Percentiles rank a stretch among this genome's conserved stretches.
Evolutionary conservation across 2,888 invertebrate species (phyloP).

Genomic region (Agrochola macilenta): DNA sequence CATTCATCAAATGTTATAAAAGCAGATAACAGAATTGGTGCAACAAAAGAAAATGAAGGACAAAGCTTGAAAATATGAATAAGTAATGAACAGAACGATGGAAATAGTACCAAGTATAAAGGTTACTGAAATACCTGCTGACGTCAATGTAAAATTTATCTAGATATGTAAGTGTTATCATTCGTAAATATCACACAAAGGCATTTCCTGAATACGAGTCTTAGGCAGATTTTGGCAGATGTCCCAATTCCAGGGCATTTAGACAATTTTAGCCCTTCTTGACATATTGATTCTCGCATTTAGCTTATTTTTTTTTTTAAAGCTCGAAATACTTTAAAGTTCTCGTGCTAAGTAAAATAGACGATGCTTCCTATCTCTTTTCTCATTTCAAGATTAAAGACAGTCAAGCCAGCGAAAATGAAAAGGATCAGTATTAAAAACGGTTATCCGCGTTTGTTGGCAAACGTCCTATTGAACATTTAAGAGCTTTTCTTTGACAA

Average conservation of each 20-base stretch:
- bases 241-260: conserved; percentile 27
- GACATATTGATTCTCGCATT: neutral
- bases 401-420: conserved; percentile 19
- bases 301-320: neutral
- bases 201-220: conserved; percentile 47
- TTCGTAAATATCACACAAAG: conserved; percentile 36
- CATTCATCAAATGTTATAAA: conserved; percentile 40
- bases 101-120: conserved; percentile 46
- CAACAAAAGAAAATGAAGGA: conserved; percentile 58
- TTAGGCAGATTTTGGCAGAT: conserved; percentile 44
- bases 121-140: conserved; percentile 43
- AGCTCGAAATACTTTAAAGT: no score
- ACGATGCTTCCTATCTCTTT: neutral
- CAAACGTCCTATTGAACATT: conserved; percentile 40
- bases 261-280: conserved; percentile 17
- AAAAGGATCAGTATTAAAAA: conserved; percentile 33
- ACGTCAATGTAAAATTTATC: conserved; percentile 52
- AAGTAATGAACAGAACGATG: conserved; percentile 45
- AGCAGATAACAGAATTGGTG: conserved; percentile 43
- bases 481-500: conserved; percentile 55
- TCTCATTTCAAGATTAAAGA: conserved; percentile 24
- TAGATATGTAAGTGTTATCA: conserved; percentile 43
- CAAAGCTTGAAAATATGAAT: conserved; percentile 56
- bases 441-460: conserved; percentile 43
- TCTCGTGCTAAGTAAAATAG: neutral